phyloP scores from a whole-genome alignment of 2,797 vertebrate genomes.

The Apodemus agrarius region DNA sequence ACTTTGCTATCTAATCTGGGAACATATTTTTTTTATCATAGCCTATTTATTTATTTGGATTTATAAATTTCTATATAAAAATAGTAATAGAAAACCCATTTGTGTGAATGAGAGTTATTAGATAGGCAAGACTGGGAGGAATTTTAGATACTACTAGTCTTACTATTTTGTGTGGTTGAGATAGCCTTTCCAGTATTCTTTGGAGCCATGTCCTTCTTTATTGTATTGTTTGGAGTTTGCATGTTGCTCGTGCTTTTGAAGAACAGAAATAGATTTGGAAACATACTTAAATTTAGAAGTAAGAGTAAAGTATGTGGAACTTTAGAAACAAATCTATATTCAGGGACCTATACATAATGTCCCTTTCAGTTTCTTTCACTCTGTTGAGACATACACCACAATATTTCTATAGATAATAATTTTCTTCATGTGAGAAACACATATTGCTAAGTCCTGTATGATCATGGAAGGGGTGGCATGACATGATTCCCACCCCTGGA shows the following conservation, averaged over 20 bases:
- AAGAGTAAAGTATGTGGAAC: neutral
- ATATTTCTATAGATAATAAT: neutral
- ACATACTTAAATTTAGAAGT: neutral
- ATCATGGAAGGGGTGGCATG: neutral
- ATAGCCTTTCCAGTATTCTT: neutral
- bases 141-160: rapidly evolving
- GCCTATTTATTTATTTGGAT: neutral
- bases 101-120: neutral
- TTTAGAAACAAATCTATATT: neutral
- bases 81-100: neutral
- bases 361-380: neutral
- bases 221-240: neutral
- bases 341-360: neutral
- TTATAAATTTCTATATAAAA: neutral
- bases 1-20: neutral
- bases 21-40: neutral
- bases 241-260: neutral
- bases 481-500: neutral
- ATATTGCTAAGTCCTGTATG: neutral
- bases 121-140: neutral
- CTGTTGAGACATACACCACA: neutral
- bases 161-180: rapidly evolving
- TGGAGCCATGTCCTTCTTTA: rapidly evolving
- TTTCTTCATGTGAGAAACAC: neutral
- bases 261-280: neutral